phyloP scores from a whole-genome alignment of 2,113 vertebrate genomes.

The Hippocampus comes region DNA sequence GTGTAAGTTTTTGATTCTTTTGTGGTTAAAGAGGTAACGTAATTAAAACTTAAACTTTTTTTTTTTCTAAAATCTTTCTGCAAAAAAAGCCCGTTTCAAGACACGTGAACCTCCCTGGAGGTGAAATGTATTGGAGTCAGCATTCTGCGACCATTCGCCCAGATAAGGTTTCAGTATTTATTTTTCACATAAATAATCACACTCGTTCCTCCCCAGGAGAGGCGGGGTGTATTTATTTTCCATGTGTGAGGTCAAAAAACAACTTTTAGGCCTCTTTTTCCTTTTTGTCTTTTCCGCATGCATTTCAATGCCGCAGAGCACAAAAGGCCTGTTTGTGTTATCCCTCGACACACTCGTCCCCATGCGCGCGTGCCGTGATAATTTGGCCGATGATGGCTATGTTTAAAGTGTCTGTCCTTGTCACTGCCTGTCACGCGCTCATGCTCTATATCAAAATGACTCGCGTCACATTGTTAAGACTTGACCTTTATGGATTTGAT shows the following conservation, averaged over 20 bases:
- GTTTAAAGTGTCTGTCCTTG: conserved; percentile 41
- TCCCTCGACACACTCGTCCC: conserved; percentile 56
- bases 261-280: conserved; percentile 22
- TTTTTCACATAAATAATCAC: conserved; percentile 59
- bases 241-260: conserved; percentile 57
- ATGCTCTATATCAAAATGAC: not conserved
- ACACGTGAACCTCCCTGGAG: conserved; percentile 3
- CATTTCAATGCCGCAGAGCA: conserved; percentile 63
- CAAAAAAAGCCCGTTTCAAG: conserved; percentile 23
- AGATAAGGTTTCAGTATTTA: conserved; percentile 61
- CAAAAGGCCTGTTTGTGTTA: conserved; percentile 72
- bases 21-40: not conserved
- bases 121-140: conserved; percentile 46
- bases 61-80: not conserved
- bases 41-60: not conserved
- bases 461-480: not conserved
- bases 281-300: conserved; percentile 52
- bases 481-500: not conserved
- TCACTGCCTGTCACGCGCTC: not conserved
- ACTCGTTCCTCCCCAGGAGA: conserved; percentile 24
- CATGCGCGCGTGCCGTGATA: conserved; percentile 29
- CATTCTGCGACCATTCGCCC: conserved; percentile 49
- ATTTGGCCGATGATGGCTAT: conserved; percentile 42
- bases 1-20: not conserved
- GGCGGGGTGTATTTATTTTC: conserved; percentile 62